Conservation (phyloP, 2,888 invertebrate species). For the Stenodera caucasica region DNA sequence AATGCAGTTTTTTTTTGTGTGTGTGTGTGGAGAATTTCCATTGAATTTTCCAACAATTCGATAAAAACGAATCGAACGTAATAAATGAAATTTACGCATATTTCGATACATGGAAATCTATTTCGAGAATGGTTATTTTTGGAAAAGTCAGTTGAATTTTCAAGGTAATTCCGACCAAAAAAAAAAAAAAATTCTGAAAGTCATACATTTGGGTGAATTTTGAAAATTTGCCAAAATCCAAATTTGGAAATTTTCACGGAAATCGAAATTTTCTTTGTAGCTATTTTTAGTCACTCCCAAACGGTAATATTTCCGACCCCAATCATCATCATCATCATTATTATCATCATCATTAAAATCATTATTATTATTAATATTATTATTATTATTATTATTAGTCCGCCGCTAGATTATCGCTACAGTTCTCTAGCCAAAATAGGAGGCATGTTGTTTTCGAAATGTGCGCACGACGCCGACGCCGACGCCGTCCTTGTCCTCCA, state of each 20-base stretch:
- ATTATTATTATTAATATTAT: neutral
- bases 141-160: conserved; percentile 4
- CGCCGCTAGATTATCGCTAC: neutral
- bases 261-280: no score
- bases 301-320: neutral
- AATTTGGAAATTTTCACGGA: neutral
- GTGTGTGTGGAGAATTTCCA: no score
- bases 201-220: neutral
- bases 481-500: conserved; percentile 19
- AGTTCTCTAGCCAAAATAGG: conserved; percentile 34
- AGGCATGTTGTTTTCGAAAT: conserved; percentile 18
- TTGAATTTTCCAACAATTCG: no score
- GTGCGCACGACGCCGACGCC: conserved; percentile 23
- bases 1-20: no score
- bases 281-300: no score
- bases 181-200: neutral
- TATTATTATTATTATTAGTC: conserved; percentile 12
- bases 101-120: conserved; percentile 5
- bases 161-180: neutral
- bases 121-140: conserved; percentile 16
- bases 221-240: conserved; percentile 2
- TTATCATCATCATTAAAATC: no score
- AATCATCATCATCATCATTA: no score
- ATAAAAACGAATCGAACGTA: neutral
- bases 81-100: neutral